Conservation (phyloP, 2,113 vertebrate genomes). For the Prolemur simus region DNA sequence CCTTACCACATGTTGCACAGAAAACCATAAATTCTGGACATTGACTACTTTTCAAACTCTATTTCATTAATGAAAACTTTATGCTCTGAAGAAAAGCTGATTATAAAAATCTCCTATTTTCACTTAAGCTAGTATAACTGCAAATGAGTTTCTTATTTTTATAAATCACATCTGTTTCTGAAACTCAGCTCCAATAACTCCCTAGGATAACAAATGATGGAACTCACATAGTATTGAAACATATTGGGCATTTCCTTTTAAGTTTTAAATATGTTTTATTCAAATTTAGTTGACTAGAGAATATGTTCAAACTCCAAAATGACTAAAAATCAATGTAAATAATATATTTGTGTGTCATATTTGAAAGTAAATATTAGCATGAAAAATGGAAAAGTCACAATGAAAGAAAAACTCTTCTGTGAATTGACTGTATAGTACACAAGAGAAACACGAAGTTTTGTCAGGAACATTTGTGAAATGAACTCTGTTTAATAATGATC, state of each 20-base stretch:
- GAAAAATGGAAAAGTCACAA: background rate
- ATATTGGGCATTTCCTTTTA: background rate
- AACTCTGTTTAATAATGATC: conserved; percentile 34
- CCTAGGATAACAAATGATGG: background rate
- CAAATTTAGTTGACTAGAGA: conserved; percentile 1
- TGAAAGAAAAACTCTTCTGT: conserved; percentile 13
- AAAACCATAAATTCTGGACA: conserved; percentile 34
- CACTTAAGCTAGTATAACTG: background rate
- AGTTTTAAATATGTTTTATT: conserved; percentile 30
- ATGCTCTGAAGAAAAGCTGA: conserved; percentile 3
- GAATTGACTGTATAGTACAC: background rate
- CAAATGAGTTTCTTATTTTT: conserved; percentile 29
- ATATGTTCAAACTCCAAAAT: conserved; percentile 24
- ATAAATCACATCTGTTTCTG: background rate
- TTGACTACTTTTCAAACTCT: background rate
- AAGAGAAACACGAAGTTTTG: background rate
- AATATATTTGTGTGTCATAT: background rate
- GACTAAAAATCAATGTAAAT: conserved; percentile 5
- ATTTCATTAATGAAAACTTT: background rate
- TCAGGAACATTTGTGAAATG: conserved; percentile 24
- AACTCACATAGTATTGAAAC: background rate
- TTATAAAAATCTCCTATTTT: background rate
- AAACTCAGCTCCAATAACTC: background rate
- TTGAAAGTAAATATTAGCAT: conserved; percentile 14
- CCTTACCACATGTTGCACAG: background rate